Percentiles rank a stretch among this genome's conserved stretches.
Evolutionary conservation across 1,140 invertebrate species (phyloP).

Genomic region (Drosophila pandora): DNA sequence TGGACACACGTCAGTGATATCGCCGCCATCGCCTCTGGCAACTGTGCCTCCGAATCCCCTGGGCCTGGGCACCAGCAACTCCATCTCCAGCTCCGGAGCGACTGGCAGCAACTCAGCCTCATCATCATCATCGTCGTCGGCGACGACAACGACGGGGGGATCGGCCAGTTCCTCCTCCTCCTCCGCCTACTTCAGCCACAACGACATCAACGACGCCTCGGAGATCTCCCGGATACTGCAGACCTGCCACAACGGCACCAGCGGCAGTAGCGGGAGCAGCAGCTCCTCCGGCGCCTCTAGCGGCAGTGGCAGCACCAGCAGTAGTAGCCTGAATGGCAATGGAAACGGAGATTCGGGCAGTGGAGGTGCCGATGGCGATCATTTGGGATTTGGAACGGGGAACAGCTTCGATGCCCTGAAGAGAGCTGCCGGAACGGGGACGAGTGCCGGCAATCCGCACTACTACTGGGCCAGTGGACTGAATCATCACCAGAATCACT

Average conservation of each 20-base stretch:
- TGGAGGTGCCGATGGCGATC: constrained; percentile 16
- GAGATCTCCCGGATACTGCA: constrained; percentile 83
- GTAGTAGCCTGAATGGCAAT: constrained; percentile 44
- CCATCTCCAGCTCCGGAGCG: background rate
- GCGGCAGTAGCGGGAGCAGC: constrained; percentile 7
- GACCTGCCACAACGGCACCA: constrained; percentile 76
- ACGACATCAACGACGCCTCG: constrained; percentile 82
- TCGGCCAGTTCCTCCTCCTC: background rate
- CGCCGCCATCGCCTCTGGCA: constrained; percentile 40
- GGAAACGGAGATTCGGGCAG: constrained; percentile 2
- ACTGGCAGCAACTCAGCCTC: background rate
- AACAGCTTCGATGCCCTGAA: constrained; percentile 71
- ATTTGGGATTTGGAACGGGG: constrained; percentile 7
- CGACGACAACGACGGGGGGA: background rate
- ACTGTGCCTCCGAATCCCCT: background rate
- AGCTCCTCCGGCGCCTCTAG: constrained; percentile 9
- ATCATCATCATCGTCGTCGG: constrained; percentile 6
- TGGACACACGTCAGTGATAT: constrained; percentile 31
- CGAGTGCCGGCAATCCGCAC: constrained; percentile 43
- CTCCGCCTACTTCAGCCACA: constrained; percentile 69
- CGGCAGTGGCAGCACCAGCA: background rate
- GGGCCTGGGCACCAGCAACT: background rate
- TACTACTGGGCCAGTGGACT: constrained; percentile 65
- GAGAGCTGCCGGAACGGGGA: constrained; percentile 19
- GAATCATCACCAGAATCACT: constrained; percentile 40